Base-by-base conservation (phyloP, 2,797 vertebrate genomes). In the Miichthys miiuy region DNA sequence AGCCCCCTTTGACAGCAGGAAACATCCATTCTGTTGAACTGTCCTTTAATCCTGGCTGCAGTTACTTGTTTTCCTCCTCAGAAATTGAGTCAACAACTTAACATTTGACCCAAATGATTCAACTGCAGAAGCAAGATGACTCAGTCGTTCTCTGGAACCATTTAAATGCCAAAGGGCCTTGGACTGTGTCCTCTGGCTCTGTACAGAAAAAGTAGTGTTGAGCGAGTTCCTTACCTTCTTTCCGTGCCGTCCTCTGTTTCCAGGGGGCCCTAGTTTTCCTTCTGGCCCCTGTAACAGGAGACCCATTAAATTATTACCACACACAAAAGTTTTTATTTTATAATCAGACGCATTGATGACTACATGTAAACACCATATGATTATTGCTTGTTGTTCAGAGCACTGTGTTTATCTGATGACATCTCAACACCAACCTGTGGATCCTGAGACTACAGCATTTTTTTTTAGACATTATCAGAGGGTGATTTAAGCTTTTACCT, bases 171-270 rank as follows among this genome's bases (percentile, higher is more conserved):
- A 54, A 25, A 67, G 30, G 23, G 17, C 23, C 17, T 58, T 55
- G 18, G 48, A 41, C 21, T 47, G 25, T 20, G 23, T 55, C 65
- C 50, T 69, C 11, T 42, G 52, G 17, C 18, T 76, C 18, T 50
- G 5, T 21, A 54, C 16, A 47, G 41, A 3, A 30, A 25, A 62
- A 52, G 9, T 47, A 18, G 48, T 9, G 6, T 2, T 27, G 17
- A 60, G 34, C 9, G 10, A 23, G 14, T 9, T 47, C 5, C 34
- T 89, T 92, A 98, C 98, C 96, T 99, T 99, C 93, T 96, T 98
- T 74, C 98, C 98, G 46, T 93, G 92, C 12, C 95, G 96, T 67
- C 98, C 98, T 77, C 95, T 96, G 91, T 96, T 96, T 69, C 98
- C 98, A 62, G 91, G 94, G 52, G 84, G 89, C 75, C 98, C 98